phyloP scores from a whole-genome alignment of 2,797 vertebrate species.

The Leptoclinus maculatus region DNA sequence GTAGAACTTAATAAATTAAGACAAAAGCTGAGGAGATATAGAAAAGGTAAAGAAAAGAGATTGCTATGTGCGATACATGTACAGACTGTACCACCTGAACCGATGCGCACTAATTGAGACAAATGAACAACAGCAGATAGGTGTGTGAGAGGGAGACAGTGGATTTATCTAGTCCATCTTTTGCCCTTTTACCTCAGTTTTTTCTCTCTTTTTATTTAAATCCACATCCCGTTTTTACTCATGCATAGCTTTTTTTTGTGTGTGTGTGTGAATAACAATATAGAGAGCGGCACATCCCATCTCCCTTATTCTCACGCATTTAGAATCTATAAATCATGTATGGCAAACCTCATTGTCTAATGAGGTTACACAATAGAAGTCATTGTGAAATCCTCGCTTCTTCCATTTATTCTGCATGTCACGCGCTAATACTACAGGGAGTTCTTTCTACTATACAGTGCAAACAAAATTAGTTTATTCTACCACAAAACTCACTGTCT shows the following conservation, averaged over 20 bases:
- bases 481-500: conserved; percentile 29
- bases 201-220: conserved; percentile 45
- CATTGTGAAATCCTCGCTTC: conserved; percentile 61
- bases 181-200: conserved; percentile 61
- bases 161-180: conserved; percentile 70
- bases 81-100: conserved; percentile 50
- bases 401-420: conserved; percentile 75
- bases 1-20: conserved; percentile 30
- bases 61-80: conserved; percentile 49
- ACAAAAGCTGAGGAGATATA: conserved; percentile 18
- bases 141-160: conserved; percentile 46
- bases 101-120: conserved; percentile 77
- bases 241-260: conserved; percentile 34
- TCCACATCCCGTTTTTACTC: conserved; percentile 52
- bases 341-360: conserved; percentile 68
- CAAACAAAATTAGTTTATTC: conserved; percentile 60
- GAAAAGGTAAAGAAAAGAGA: conserved; percentile 37
- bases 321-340: conserved; percentile 78
- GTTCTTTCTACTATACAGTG: conserved; percentile 48
- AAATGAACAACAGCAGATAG: conserved; percentile 71
- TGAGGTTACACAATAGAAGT: conserved; percentile 68
- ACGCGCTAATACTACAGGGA: conserved; percentile 57
- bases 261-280: conserved; percentile 54
- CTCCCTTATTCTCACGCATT: conserved; percentile 61
- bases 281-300: conserved; percentile 35